Evolutionary conservation across 1,140 invertebrate genomes (phyloP).

Genomic region (Drosophila lowei): DNA sequence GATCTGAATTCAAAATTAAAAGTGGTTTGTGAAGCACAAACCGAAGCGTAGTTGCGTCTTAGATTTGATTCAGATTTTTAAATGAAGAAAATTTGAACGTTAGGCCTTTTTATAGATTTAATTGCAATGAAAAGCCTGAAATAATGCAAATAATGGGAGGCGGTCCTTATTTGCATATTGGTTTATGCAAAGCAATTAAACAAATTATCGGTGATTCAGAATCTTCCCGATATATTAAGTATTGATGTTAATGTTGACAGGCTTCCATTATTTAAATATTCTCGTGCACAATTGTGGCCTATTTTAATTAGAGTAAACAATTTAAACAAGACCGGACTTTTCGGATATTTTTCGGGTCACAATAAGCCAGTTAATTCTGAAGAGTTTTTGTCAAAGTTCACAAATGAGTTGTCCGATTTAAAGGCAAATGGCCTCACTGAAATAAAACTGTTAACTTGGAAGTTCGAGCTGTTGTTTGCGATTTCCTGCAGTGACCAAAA

Average conservation of each 20-base stretch:
- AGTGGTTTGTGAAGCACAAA: too few species aligned
- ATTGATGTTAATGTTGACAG: conserved; percentile 8
- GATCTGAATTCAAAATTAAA: too few species aligned
- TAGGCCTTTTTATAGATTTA: too few species aligned
- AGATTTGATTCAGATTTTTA: too few species aligned
- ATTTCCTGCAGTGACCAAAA: too few species aligned
- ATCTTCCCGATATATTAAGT: conserved; percentile 3
- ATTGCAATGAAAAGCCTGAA: too few species aligned
- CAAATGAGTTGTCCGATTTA: too few species aligned
- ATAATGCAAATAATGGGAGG: neutral
- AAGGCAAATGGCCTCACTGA: too few species aligned
- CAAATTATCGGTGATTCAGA: neutral
- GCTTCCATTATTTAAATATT: conserved; percentile 4
- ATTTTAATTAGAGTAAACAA: conserved; percentile 14
- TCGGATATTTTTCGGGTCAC: conserved; percentile 1
- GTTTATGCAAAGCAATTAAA: conserved; percentile 14
- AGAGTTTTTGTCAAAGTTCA: neutral
- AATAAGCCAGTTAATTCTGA: neutral
- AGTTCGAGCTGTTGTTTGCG: too few species aligned
- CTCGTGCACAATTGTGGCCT: conserved; percentile 1
- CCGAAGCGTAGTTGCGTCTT: too few species aligned
- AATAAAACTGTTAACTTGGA: too few species aligned
- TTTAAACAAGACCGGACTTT: neutral
- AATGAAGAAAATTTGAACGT: too few species aligned
- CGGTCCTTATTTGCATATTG: conserved; percentile 20